These are phyloP conservation scores for Catharus ustulatus DNA, from an alignment of 2,797 vertebrate species.

Conservation along the genomic window DNA sequence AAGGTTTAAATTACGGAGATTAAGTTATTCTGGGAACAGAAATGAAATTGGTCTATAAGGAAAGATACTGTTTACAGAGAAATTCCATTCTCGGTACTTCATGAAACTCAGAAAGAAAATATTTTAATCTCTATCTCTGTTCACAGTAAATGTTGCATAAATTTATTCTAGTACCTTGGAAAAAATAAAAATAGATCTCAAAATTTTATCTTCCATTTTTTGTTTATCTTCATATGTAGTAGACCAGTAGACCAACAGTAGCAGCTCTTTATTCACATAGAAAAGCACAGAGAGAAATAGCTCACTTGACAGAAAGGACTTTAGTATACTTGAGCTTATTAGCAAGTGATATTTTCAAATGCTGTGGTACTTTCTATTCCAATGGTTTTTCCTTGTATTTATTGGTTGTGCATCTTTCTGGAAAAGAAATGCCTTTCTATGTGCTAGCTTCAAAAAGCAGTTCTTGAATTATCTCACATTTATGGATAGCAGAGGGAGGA, in stretches of 20 bases:
- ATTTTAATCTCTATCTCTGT: background rate
- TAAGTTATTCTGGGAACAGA: background rate
- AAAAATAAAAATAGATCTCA: background rate
- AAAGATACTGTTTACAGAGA: background rate
- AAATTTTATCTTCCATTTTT: background rate
- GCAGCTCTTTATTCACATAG: background rate
- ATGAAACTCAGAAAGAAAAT: background rate
- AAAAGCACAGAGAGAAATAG: background rate
- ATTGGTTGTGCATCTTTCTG: background rate
- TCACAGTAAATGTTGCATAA: background rate
- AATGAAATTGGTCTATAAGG: background rate
- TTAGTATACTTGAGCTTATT: background rate
- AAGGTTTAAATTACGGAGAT: background rate
- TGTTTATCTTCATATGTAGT: background rate
- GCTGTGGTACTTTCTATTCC: background rate
- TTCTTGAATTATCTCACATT: background rate
- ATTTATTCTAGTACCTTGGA: background rate
- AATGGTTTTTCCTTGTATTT: background rate
- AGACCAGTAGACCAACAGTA: background rate
- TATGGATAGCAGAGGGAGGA: background rate
- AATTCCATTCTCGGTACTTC: background rate
- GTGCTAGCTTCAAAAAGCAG: background rate
- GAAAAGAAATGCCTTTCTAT: background rate
- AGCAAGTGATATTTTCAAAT: background rate
- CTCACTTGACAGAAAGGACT: background rate